A percentile compares a stretch with the other conserved stretches of the same genome.
phyloP scores from a whole-genome alignment of 2,888 invertebrate genomes.

The Lithophane leautieri region DNA sequence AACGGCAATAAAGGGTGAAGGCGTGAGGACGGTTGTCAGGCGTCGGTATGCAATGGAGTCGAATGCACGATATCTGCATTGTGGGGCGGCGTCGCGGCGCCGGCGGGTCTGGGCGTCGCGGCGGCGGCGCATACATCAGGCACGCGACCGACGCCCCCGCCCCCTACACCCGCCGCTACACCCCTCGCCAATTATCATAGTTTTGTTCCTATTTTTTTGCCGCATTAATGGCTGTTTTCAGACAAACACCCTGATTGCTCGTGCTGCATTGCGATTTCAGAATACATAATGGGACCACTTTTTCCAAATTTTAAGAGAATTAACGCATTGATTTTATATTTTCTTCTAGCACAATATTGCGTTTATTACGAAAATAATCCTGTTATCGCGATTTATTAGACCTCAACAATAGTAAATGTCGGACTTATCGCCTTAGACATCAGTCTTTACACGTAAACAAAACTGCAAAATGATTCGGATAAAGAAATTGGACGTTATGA shows the following conservation, averaged over 20 bases:
- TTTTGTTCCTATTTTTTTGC: conserved; percentile 82
- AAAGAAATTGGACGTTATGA: too few species aligned
- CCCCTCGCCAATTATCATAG: conserved; percentile 83
- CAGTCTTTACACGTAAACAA: background rate
- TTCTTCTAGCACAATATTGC: background rate
- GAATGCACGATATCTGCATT: conserved; percentile 89
- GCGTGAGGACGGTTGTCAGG: conserved; percentile 75
- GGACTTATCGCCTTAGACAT: too few species aligned
- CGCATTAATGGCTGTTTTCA: conserved; percentile 73
- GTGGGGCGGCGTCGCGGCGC: conserved; percentile 86
- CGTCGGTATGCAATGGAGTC: conserved; percentile 72
- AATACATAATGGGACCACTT: conserved; percentile 31
- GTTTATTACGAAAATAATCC: background rate
- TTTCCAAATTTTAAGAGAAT: conserved; percentile 1
- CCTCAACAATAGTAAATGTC: background rate
- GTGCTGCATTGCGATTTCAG: conserved; percentile 67
- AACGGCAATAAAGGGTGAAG: conserved; percentile 74
- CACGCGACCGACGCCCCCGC: conserved; percentile 82
- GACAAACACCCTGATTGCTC: conserved; percentile 66
- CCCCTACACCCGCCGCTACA: conserved; percentile 62
- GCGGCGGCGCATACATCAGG: conserved; percentile 89
- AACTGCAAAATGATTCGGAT: background rate
- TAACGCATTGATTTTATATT: background rate
- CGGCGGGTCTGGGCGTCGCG: conserved; percentile 88
- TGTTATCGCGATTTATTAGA: background rate